Evolutionary conservation across 2,888 invertebrate genomes (phyloP), one percentile per base, ranked within the genome.

Genomic region (Paralinhomoeus sp.): DNA sequence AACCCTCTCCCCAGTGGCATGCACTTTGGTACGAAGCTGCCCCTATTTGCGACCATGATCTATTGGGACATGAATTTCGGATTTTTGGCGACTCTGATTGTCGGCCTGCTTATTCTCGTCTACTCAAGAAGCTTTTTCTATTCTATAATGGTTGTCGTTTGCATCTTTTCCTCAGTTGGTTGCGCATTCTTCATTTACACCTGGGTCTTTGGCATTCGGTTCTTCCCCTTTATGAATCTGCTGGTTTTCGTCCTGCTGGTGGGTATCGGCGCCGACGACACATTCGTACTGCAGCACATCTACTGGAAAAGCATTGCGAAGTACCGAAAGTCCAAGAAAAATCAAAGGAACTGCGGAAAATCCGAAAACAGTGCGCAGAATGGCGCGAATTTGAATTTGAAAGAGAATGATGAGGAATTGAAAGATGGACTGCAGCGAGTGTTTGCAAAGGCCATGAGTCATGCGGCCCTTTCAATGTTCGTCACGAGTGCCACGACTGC

Each of bases 211-310:
- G 55, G 77, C 60, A 76, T 91, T 53, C 69, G 72, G 39, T 87
- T 87, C 67, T 93, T 93, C 66, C 91, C 91, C 13, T 93, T 89
- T 65, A 87, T 93, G 81, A 93, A 93, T 72, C 71, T 93, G 58
- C 70, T 93, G 62, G 80, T 84, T 40, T 74, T 80, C 56, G 76
- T 91, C 57, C 80, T 93, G 54, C 53, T 64, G 47, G 53, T 66
- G 20, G 81, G 81, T 43, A 76, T 91, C 62, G 89, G 91, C 42
- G 80, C 87, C 24, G 91, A 93, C 67, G 85, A 89, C 68, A 80
- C 84, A 44, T 85, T 89, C 64, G 76, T 93, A 50, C 82, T 82
- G 66, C 61, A 64, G 47, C 64, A 65, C 69, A 74, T 82, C 45
- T 89, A 85, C 87, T 31, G 31, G 31, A 31, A 31, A 31, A 12